Evolutionary conservation across 2,888 invertebrate species (phyloP).

Genomic region (Torymus auratus): DNA sequence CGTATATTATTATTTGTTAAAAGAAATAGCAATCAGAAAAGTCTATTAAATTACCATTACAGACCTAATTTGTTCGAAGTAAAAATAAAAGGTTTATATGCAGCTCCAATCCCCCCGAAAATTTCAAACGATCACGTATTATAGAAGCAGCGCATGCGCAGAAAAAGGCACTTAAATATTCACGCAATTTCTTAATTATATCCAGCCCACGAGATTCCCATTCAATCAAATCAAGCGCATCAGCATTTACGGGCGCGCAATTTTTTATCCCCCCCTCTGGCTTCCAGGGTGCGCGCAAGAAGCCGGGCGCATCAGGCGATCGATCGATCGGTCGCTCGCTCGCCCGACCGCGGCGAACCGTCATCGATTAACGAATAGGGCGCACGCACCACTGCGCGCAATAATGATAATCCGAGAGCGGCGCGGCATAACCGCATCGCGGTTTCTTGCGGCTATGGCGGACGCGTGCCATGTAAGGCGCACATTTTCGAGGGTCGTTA

Average conservation of each 20-base stretch:
- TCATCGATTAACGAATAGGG: too few relatives aligned
- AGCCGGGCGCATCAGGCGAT: constrained; percentile 11
- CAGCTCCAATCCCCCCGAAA: too few relatives aligned
- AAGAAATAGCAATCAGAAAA: too few relatives aligned
- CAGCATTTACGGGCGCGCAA: neutral
- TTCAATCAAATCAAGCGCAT: neutral
- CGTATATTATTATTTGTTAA: too few relatives aligned
- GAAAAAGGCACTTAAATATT: constrained; percentile 5
- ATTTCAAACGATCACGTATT: too few relatives aligned
- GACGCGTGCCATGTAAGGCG: constrained; percentile 52
- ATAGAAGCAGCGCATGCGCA: neutral
- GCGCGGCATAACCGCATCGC: neutral
- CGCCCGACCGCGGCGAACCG: too few relatives aligned
- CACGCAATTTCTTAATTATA: constrained; percentile 38
- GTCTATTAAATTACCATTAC: too few relatives aligned
- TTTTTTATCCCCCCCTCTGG: constrained; percentile 4
- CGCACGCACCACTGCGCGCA: constrained; percentile 26
- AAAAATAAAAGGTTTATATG: too few relatives aligned
- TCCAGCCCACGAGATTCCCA: neutral
- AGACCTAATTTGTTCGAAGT: too few relatives aligned
- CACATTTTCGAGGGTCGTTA: constrained; percentile 66
- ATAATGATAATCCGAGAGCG: constrained; percentile 62
- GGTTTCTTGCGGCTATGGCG: constrained; percentile 58
- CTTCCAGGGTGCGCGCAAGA: too few relatives aligned
- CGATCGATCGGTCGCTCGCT: neutral